Evolutionary conservation across 2,113 vertebrate genomes (phyloP).

Genomic region (Menura novaehollandiae): DNA sequence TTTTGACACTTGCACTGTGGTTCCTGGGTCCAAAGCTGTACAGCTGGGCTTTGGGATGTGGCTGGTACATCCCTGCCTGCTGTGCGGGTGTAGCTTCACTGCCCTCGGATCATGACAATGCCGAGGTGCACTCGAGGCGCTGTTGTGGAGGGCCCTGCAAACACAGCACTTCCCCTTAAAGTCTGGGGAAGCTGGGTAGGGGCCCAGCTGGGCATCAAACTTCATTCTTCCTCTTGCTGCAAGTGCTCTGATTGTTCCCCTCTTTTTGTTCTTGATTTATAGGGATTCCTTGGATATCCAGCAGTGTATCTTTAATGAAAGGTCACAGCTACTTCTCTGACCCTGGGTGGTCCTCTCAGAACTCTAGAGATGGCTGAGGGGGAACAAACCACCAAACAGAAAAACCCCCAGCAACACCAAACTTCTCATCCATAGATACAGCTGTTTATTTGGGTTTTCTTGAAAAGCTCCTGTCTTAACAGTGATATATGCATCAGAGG

Average conservation of each 20-base stretch:
- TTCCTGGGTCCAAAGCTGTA: neutral
- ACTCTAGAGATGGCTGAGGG: neutral
- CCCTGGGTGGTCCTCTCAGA: neutral
- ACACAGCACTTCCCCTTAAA: neutral
- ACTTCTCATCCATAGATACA: neutral
- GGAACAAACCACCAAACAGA: neutral
- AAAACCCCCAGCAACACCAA: neutral
- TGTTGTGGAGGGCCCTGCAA: neutral
- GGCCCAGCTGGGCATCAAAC: neutral
- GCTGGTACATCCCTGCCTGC: neutral
- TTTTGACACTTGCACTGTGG: neutral
- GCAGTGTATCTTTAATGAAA: neutral
- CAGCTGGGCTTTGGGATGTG: neutral
- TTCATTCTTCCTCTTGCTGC: neutral
- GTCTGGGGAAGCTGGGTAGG: neutral
- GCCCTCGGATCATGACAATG: rapidly evolving
- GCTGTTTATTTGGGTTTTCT: neutral
- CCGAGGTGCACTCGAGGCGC: neutral
- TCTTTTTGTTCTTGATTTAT: neutral
- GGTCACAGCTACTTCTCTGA: neutral
- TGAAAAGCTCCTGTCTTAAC: neutral
- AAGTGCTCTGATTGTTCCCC: neutral
- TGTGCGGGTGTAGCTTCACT: neutral
- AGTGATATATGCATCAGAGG: neutral
- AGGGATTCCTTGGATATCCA: neutral